A percentile compares a stretch with the other conserved stretches of the same genome.
phyloP scores from a whole-genome alignment of 2,888 invertebrate genomes.

The Byasa hedistus region DNA sequence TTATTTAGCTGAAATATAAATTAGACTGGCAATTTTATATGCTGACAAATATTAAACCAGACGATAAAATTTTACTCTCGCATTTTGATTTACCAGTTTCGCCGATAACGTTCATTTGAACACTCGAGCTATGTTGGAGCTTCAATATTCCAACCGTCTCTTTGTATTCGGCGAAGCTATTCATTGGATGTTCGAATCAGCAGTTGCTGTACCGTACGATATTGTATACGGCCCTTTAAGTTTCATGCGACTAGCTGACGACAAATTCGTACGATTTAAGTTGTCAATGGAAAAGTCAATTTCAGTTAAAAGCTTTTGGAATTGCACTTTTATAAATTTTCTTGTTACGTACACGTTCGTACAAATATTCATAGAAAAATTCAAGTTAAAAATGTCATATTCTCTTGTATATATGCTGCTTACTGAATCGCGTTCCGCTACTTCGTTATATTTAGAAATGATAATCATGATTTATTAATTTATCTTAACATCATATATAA shows the following conservation, averaged over 20 bases:
- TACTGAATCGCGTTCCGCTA: too few species aligned
- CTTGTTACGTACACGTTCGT: slow-evolving; percentile 3
- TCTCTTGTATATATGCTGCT: too few species aligned
- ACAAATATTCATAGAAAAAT: slow-evolving; percentile 2
- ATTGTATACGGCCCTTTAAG: slow-evolving; percentile 10
- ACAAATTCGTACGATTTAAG: slow-evolving; percentile 22
- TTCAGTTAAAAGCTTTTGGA: slow-evolving; percentile 19
- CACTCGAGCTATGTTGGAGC: slow-evolving; percentile 6
- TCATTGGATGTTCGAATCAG: slow-evolving; percentile 24
- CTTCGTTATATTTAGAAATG: too few species aligned
- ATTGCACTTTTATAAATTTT: slow-evolving; percentile 16
- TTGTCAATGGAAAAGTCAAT: slow-evolving; percentile 20
- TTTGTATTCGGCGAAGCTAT: slow-evolving; percentile 21
- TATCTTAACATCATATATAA: too few species aligned
- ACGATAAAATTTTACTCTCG: not conserved
- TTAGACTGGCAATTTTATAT: not conserved
- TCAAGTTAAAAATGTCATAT: slow-evolving; percentile 28
- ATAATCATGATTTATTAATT: not conserved
- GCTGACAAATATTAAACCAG: not conserved
- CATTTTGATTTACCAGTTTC: not conserved
- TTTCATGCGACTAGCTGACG: slow-evolving; percentile 12
- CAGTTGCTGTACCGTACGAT: slow-evolving; percentile 21
- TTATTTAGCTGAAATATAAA: not conserved
- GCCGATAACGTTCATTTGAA: not conserved
- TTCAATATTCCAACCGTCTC: slow-evolving; percentile 22